Percentiles rank a stretch among this genome's conserved stretches.
These are phyloP conservation scores for Schizaphis graminum DNA, from an alignment of 2,888 invertebrate species.

Conservation along the genomic window DNA sequence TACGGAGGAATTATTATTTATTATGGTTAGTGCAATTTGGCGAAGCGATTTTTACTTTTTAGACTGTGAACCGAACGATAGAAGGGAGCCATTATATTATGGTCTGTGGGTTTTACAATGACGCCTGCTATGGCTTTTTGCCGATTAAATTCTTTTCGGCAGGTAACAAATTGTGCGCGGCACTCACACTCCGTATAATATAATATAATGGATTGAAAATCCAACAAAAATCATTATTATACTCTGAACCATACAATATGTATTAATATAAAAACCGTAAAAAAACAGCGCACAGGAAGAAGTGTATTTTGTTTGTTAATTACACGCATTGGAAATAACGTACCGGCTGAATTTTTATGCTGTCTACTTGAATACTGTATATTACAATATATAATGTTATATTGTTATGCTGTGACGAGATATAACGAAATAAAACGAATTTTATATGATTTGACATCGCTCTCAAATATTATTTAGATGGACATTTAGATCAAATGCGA, in stretches of 20 bases:
- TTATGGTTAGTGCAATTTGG: neutral
- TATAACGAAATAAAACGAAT: neutral
- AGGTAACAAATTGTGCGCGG: neutral
- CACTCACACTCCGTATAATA: neutral
- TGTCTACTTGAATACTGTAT: neutral
- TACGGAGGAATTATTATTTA: neutral
- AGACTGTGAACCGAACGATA: neutral
- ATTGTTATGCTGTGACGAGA: neutral
- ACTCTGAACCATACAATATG: neutral
- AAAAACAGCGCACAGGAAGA: neutral
- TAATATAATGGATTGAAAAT: neutral
- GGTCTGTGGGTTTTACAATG: neutral
- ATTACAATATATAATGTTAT: too few species aligned
- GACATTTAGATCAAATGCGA: neutral
- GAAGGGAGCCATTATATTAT: neutral
- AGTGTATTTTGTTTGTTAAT: neutral
- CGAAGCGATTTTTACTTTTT: neutral
- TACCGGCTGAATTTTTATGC: neutral
- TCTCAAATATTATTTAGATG: neutral
- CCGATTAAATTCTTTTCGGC: slow-evolving; percentile 14
- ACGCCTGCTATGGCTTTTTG: neutral
- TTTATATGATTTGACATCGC: neutral
- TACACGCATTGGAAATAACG: neutral
- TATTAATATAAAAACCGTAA: neutral
- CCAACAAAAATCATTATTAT: neutral